phyloP scores from a whole-genome alignment of 2,113 vertebrate species.

The Sceloporus tristichus region DNA sequence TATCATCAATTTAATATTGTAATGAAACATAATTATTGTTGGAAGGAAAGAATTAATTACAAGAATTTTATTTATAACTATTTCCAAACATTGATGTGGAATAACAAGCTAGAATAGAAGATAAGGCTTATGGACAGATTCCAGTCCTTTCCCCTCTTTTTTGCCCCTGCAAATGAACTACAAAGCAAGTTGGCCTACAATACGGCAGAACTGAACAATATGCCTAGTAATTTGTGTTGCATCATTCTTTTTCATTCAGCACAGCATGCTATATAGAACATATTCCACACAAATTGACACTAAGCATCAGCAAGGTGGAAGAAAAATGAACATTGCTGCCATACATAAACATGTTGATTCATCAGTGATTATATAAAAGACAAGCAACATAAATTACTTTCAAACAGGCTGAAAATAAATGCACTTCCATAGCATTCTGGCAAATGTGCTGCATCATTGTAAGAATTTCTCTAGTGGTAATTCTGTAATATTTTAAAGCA shows the following conservation, averaged over 20 bases:
- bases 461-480: slow-evolving; percentile 27
- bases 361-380: neutral
- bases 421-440: neutral
- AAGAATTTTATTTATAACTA: too few relatives aligned
- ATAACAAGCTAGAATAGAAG: neutral
- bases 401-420: neutral
- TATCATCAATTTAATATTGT: too few relatives aligned
- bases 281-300: slow-evolving; percentile 14
- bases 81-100: too few relatives aligned
- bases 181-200: neutral
- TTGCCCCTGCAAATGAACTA: rapidly evolving
- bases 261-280: neutral
- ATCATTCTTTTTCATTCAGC: neutral
- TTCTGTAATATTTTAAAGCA: neutral
- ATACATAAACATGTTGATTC: neutral
- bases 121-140: neutral
- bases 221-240: neutral
- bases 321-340: rapidly evolving
- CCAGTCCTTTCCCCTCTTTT: neutral
- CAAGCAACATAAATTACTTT: neutral
- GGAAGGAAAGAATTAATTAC: too few relatives aligned
- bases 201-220: rapidly evolving
- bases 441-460: neutral
- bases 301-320: rapidly evolving
- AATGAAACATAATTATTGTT: too few relatives aligned